Conservation (phyloP, 1,140 invertebrate species). For the Psilanteris sp. region DNA sequence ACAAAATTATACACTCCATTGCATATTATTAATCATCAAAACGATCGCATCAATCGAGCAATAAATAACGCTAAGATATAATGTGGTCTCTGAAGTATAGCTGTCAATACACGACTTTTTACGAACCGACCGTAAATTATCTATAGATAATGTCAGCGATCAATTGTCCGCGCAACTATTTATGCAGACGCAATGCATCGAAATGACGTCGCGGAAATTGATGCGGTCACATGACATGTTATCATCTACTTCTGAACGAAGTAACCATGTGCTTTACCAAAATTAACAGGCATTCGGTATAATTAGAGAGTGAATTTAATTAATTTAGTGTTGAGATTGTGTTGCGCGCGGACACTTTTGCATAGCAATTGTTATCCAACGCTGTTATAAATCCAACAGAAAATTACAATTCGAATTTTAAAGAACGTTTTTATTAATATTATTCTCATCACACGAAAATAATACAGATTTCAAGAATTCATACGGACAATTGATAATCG, state of each 20-base stretch:
- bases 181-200: constrained; percentile 3
- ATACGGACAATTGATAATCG: too few relatives aligned
- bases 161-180: constrained; percentile 14
- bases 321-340: too few relatives aligned
- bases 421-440: too few relatives aligned
- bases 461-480: too few relatives aligned
- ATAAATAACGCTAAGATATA: constrained; percentile 23
- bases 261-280: constrained; percentile 19
- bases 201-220: constrained; percentile 39
- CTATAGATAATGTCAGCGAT: constrained; percentile 12
- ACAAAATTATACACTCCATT: constrained; percentile 33
- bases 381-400: too few relatives aligned
- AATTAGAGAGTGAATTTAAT: constrained; percentile 23
- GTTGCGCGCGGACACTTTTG: background rate
- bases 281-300: constrained; percentile 24
- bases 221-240: constrained; percentile 5
- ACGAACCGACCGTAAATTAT: constrained; percentile 25
- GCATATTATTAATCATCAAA: constrained; percentile 38
- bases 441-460: too few relatives aligned
- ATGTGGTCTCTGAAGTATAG: background rate
- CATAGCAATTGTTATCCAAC: too few relatives aligned
- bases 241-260: constrained; percentile 27
- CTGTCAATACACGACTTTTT: constrained; percentile 19
- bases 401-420: too few relatives aligned
- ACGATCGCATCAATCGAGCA: constrained; percentile 24